Evolutionary conservation across 2,113 vertebrate genomes (phyloP).

Genomic region (Aspidoscelis tigris): DNA sequence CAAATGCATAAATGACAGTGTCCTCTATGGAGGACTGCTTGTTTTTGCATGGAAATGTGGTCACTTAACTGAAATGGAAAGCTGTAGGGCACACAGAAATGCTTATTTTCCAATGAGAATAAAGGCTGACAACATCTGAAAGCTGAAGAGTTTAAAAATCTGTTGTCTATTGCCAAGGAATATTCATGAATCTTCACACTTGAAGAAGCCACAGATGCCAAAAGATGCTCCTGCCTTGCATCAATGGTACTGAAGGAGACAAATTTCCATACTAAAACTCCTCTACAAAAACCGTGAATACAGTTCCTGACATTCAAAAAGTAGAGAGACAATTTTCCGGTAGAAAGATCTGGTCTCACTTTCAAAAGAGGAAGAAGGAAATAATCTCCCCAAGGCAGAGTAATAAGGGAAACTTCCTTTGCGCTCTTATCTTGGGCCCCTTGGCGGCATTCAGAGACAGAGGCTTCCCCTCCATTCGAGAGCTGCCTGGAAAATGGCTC

Average conservation of each 20-base stretch:
- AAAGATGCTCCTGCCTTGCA: slow-evolving; percentile 38
- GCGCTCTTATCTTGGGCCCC: slow-evolving; percentile 9
- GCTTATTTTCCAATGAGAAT: slow-evolving; percentile 41
- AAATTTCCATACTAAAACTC: slow-evolving; percentile 42
- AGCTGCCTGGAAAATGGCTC: slow-evolving; percentile 12
- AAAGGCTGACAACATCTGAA: slow-evolving; percentile 43
- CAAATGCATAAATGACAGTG: neutral
- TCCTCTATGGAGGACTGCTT: neutral
- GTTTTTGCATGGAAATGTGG: slow-evolving; percentile 9
- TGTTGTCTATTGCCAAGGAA: slow-evolving; percentile 31
- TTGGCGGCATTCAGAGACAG: neutral
- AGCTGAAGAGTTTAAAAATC: slow-evolving; percentile 38
- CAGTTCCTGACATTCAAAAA: slow-evolving; percentile 56
- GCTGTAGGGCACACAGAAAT: slow-evolving; percentile 15
- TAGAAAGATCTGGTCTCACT: slow-evolving; percentile 36
- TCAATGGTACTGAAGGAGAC: slow-evolving; percentile 47
- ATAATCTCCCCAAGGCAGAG: slow-evolving; percentile 2
- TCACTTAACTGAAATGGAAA: slow-evolving; percentile 46
- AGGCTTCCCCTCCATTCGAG: neutral
- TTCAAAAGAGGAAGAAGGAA: neutral
- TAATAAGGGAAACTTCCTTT: slow-evolving; percentile 20
- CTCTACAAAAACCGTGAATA: slow-evolving; percentile 36
- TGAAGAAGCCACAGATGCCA: slow-evolving; percentile 46
- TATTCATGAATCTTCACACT: slow-evolving; percentile 48
- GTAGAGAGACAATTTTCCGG: slow-evolving; percentile 58